Conservation (phyloP, 1,140 invertebrate genomes). For the Trinorchestia longiramus region DNA sequence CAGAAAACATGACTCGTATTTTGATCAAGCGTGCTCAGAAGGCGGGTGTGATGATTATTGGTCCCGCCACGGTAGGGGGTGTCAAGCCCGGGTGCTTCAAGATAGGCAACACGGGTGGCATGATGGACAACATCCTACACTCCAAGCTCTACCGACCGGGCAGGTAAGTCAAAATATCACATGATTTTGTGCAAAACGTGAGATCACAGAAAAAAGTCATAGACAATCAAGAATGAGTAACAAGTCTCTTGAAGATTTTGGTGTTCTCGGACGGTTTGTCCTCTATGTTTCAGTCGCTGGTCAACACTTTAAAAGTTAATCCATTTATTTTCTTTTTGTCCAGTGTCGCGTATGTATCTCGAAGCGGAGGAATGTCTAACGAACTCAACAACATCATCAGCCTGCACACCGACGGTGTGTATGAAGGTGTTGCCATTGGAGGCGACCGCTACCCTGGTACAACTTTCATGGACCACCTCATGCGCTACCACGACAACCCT, state of each 20-base stretch:
- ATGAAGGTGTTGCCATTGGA: constrained; percentile 99
- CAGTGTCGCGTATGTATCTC: constrained; percentile 97
- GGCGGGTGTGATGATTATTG: constrained; percentile 89
- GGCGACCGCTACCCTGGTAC: constrained; percentile 98
- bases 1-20: constrained; percentile 97
- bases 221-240: not conserved
- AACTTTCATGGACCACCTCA: constrained; percentile 97
- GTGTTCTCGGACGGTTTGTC: not conserved
- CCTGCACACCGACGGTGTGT: constrained; percentile 96
- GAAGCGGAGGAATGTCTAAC: constrained; percentile 99
- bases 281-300: not conserved
- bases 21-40: constrained; percentile 88
- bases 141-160: constrained; percentile 97
- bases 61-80: constrained; percentile 96
- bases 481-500: constrained; percentile 82
- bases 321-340: constrained; percentile 67
- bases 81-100: constrained; percentile 99
- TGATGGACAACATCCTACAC: constrained; percentile 99
- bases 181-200: not conserved
- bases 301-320: not conserved
- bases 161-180: constrained; percentile 70
- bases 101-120: constrained; percentile 99
- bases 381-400: constrained; percentile 99
- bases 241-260: not conserved
- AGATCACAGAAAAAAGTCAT: not conserved